Conservation (phyloP, 2,113 vertebrate genomes). For the Nesogale talazaci region DNA sequence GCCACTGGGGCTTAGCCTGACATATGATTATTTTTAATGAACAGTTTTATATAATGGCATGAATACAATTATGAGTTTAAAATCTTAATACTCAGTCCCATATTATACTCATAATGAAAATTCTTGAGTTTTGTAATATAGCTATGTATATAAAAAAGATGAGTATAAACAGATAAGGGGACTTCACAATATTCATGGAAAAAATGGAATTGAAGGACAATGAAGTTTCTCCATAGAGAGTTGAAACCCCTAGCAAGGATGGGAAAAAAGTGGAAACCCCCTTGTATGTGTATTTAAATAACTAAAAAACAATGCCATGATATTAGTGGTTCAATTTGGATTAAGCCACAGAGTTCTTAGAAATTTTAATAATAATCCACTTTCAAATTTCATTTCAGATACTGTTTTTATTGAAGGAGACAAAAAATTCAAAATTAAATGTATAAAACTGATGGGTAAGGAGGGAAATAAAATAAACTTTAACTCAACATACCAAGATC, state of each 20-base stretch:
- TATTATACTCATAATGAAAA: background rate
- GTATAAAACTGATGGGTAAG: too few species aligned
- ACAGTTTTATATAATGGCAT: background rate
- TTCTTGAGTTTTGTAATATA: background rate
- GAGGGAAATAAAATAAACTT: background rate
- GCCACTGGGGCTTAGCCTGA: too few species aligned
- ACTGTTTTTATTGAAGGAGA: too few species aligned
- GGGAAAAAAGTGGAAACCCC: too few species aligned
- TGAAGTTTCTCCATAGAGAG: too few species aligned
- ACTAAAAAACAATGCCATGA: slow-evolving; percentile 37
- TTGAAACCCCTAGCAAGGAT: too few species aligned
- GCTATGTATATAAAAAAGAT: background rate
- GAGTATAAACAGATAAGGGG: background rate
- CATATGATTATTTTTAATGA: background rate
- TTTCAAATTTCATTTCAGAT: too few species aligned
- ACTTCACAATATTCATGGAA: too few species aligned
- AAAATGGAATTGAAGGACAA: too few species aligned
- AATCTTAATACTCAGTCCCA: background rate
- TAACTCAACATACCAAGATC: slow-evolving; percentile 2
- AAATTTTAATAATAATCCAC: too few species aligned
- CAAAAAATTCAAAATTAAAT: too few species aligned
- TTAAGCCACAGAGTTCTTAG: too few species aligned
- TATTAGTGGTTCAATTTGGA: background rate
- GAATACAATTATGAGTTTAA: background rate
- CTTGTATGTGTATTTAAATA: background rate